phyloP scores from a whole-genome alignment of 2,797 vertebrate species.

The Chaunax sp. region DNA sequence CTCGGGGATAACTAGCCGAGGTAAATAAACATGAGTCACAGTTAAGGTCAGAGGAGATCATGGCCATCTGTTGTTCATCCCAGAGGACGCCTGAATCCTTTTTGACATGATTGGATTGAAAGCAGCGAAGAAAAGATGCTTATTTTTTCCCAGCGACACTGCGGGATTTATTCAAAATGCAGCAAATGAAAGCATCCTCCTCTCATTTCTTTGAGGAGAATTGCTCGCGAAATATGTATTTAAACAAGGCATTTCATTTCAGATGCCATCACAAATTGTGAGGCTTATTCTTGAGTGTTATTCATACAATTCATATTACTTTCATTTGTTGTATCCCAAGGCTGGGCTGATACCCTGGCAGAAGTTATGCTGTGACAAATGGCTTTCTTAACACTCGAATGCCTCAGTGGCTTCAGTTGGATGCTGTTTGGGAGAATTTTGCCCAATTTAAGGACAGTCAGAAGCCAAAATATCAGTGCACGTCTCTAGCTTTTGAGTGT shows the following conservation, averaged over 20 bases:
- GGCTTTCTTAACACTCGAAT: constrained; percentile 51
- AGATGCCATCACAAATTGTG: constrained; percentile 30
- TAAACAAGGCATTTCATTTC: constrained; percentile 33
- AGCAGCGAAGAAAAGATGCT: constrained; percentile 23
- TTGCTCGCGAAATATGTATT: constrained; percentile 35
- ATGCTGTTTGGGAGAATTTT: constrained; percentile 43
- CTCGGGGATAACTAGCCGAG: constrained; percentile 45
- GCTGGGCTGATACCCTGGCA: constrained; percentile 36
- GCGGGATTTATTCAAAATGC: background rate
- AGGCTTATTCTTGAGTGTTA: constrained; percentile 31
- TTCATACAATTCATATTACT: constrained; percentile 43
- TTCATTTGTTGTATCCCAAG: constrained; percentile 44
- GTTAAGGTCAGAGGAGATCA: constrained; percentile 68
- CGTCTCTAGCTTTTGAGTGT: constrained; percentile 26
- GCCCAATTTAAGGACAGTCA: constrained; percentile 63
- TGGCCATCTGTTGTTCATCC: constrained; percentile 49
- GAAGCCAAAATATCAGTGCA: constrained; percentile 24
- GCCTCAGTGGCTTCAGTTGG: constrained; percentile 44
- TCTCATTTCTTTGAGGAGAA: constrained; percentile 28
- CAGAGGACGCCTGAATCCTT: constrained; percentile 43
- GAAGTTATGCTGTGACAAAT: constrained; percentile 61
- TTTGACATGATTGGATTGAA: constrained; percentile 44
- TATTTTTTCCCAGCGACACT: constrained; percentile 19
- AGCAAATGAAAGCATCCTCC: background rate
- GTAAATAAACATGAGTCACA: constrained; percentile 72